A percentile compares a stretch with the other conserved stretches of the same genome.
phyloP scores from a whole-genome alignment of 37 sponge, comb jelly and placozoan species.

The Ianthella basta region DNA sequence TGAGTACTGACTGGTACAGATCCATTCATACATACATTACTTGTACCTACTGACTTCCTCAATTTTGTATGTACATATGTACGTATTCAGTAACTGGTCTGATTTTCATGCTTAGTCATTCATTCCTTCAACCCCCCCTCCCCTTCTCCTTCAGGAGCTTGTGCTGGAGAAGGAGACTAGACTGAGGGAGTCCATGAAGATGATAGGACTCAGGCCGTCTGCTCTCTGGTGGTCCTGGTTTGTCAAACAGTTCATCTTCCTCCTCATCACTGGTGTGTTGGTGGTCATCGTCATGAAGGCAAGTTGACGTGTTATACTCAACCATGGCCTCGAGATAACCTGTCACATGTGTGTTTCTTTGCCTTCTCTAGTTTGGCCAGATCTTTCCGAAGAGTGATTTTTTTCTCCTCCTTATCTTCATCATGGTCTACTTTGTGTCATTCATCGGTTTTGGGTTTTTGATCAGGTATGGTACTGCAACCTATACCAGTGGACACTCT shows the following conservation, averaged over 20 bases:
- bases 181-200: slow-evolving; percentile 91
- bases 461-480: slow-evolving; percentile 61
- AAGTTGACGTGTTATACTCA: not conserved
- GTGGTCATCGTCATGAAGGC: slow-evolving; percentile 74
- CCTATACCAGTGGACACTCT: no score
- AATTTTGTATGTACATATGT: not conserved
- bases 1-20: no score
- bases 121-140: no score
- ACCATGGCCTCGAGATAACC: no score
- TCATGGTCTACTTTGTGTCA: slow-evolving; percentile 54
- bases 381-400: slow-evolving; percentile 59
- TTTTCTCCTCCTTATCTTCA: slow-evolving; percentile 55
- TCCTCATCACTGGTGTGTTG: slow-evolving; percentile 68
- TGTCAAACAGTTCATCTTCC: slow-evolving; percentile 82
- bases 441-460: slow-evolving; percentile 66
- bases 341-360: not conserved
- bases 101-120: no score
- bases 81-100: no score
- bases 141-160: slow-evolving; percentile 72
- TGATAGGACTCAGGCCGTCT: slow-evolving; percentile 92
- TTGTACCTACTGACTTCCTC: no score
- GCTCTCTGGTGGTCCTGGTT: slow-evolving; percentile 90
- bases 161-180: slow-evolving; percentile 84
- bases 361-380: slow-evolving; percentile 24
- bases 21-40: no score